Conservation (phyloP, 1,140 invertebrate genomes). For the Spodoptera litura region DNA sequence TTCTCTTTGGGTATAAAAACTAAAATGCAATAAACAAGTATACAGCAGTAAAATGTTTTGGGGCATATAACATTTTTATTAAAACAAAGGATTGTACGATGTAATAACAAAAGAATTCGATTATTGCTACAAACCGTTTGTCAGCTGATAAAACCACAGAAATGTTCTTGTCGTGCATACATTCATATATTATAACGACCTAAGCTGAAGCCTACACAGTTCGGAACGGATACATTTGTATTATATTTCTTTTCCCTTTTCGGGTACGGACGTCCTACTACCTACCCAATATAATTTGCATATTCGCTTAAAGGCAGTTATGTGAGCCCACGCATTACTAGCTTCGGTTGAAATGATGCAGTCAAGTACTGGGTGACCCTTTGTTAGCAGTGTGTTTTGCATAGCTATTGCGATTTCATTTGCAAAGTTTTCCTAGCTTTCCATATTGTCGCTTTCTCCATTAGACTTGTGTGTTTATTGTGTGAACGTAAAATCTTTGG, state of each 20-base stretch:
- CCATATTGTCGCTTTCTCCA: slow-evolving; percentile 48
- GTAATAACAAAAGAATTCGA: slow-evolving; percentile 38
- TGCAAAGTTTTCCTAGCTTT: slow-evolving; percentile 47
- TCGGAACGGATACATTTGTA: slow-evolving; percentile 78
- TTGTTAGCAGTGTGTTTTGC: slow-evolving; percentile 34
- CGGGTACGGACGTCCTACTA: slow-evolving; percentile 79
- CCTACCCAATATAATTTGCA: slow-evolving; percentile 69
- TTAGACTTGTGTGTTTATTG: slow-evolving; percentile 53
- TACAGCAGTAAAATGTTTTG: not conserved
- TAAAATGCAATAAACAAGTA: slow-evolving; percentile 33
- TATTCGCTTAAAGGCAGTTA: slow-evolving; percentile 69
- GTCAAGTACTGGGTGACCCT: slow-evolving; percentile 23
- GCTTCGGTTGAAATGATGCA: slow-evolving; percentile 32
- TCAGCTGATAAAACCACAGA: slow-evolving; percentile 39
- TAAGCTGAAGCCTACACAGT: slow-evolving; percentile 67
- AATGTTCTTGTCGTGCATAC: not conserved
- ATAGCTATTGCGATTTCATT: slow-evolving; percentile 46
- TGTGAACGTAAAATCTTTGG: slow-evolving; percentile 59
- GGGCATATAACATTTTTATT: slow-evolving; percentile 9
- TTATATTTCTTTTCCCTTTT: slow-evolving; percentile 78
- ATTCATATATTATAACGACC: slow-evolving; percentile 49
- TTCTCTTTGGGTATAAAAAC: slow-evolving; percentile 45
- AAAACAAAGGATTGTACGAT: slow-evolving; percentile 26
- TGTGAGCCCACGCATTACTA: slow-evolving; percentile 59
- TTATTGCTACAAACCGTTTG: slow-evolving; percentile 30